Evolutionary conservation across 64 coral and sea anemone genomes (phyloP).

Genomic region (Pocillopora damicornis): DNA sequence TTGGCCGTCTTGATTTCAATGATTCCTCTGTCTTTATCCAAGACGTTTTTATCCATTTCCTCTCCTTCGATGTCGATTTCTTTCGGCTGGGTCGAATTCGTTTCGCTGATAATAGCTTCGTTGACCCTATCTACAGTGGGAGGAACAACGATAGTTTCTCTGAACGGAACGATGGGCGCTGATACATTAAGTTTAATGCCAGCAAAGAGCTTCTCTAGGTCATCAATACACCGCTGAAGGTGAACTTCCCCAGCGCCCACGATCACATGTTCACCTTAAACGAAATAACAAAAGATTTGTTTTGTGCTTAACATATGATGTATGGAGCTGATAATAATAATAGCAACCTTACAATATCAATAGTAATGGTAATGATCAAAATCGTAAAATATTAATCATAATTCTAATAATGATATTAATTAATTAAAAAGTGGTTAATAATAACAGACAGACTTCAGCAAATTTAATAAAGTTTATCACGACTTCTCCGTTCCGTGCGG

Average conservation of each 20-base stretch:
- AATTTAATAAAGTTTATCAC: too few relatives aligned
- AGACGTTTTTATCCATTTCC: not conserved
- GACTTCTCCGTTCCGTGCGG: too few relatives aligned
- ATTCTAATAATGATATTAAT: too few relatives aligned
- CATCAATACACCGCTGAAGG: slow-evolving; percentile 86
- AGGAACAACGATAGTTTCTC: slow-evolving; percentile 80
- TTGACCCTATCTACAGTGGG: slow-evolving; percentile 94
- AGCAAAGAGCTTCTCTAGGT: slow-evolving; percentile 81
- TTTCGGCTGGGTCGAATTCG: not conserved
- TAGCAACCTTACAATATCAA: too few relatives aligned
- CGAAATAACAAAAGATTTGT: not conserved
- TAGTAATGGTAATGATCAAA: too few relatives aligned
- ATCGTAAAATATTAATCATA: too few relatives aligned
- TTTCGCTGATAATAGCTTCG: slow-evolving; percentile 69
- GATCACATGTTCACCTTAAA: slow-evolving; percentile 92
- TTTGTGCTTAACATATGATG: not conserved
- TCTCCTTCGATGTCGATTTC: slow-evolving; percentile 1
- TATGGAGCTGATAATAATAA: too few relatives aligned
- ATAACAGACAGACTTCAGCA: too few relatives aligned
- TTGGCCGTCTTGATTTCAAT: slow-evolving; percentile 73
- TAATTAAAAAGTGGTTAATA: too few relatives aligned
- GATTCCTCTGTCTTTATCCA: slow-evolving; percentile 48
- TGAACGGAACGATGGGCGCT: slow-evolving; percentile 90
- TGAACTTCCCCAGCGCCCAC: slow-evolving; percentile 92
- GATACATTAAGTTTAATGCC: slow-evolving; percentile 89